These are phyloP conservation scores for Ochotona princeps DNA, from an alignment of 2,113 vertebrate genomes.

Conservation along the genomic window DNA sequence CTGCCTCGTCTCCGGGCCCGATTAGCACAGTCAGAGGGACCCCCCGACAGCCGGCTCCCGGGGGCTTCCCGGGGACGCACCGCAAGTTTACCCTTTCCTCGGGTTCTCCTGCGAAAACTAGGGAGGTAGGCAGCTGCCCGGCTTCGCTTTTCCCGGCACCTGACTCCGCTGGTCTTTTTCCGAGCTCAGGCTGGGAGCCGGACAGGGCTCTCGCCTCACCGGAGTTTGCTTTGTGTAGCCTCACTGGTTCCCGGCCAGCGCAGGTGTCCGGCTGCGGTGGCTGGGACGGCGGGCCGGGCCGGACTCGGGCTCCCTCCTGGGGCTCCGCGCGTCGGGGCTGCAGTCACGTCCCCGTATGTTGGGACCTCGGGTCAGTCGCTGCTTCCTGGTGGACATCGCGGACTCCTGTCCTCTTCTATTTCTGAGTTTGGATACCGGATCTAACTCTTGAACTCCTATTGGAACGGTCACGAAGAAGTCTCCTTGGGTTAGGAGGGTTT, in stretches of 20 bases:
- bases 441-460: not conserved
- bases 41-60: not conserved
- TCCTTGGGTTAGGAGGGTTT: not conserved
- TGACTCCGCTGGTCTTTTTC: not conserved
- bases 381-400: not conserved
- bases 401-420: not conserved
- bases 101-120: rapidly evolving
- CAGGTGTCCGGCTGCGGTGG: no score
- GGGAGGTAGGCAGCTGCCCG: not conserved
- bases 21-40: not conserved
- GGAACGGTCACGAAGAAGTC: not conserved
- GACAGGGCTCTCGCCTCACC: rapidly evolving
- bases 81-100: not conserved
- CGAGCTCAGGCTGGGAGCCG: not conserved
- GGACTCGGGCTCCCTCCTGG: not conserved
- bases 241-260: not conserved
- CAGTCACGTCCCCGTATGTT: not conserved
- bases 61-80: rapidly evolving
- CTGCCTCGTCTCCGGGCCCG: rapidly evolving
- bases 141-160: rapidly evolving
- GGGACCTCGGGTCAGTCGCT: not conserved
- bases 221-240: not conserved
- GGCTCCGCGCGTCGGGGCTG: not conserved
- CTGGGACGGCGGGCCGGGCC: not conserved
- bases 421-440: not conserved